A percentile compares a stretch with the other conserved stretches of the same genome.
Evolutionary conservation across 1,140 invertebrate species (phyloP).

Genomic region (Ganaspis sp.): DNA sequence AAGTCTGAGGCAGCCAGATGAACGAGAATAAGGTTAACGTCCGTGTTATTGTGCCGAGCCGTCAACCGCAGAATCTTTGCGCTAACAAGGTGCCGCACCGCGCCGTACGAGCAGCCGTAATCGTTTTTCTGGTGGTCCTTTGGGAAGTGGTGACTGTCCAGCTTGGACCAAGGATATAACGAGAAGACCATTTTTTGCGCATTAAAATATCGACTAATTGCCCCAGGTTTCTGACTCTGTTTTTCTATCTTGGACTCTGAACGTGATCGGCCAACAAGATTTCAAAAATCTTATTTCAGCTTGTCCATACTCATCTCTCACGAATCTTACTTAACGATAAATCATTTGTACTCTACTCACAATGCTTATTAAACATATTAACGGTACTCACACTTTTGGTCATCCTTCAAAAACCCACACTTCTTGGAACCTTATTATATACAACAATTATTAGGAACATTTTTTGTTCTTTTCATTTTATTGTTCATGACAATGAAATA

Average conservation of each 20-base stretch:
- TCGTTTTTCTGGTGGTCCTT: constrained; percentile 70
- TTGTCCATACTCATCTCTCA: constrained; percentile 21
- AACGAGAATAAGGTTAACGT: constrained; percentile 68
- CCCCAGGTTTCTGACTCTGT: constrained; percentile 69
- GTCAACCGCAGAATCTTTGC: constrained; percentile 70
- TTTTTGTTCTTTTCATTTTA: too few relatives aligned
- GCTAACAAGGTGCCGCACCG: constrained; percentile 76
- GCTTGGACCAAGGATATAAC: constrained; percentile 67
- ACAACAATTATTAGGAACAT: too few relatives aligned
- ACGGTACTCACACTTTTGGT: constrained; percentile 21
- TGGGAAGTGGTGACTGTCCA: constrained; percentile 62
- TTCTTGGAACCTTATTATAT: too few relatives aligned
- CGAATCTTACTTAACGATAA: constrained; percentile 21
- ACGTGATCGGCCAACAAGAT: constrained; percentile 67
- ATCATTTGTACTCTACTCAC: constrained; percentile 17
- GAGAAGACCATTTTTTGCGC: constrained; percentile 73
- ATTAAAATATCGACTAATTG: constrained; percentile 78
- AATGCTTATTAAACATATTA: constrained; percentile 26
- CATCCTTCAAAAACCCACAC: neutral
- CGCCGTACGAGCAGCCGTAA: constrained; percentile 54
- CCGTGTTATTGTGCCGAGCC: constrained; percentile 71
- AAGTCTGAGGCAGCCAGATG: constrained; percentile 41
- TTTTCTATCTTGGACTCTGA: constrained; percentile 55
- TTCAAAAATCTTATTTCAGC: constrained; percentile 57
- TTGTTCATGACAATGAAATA: too few relatives aligned